Evolutionary conservation across 2,797 vertebrate species (phyloP).

Genomic region (Catharus ustulatus): DNA sequence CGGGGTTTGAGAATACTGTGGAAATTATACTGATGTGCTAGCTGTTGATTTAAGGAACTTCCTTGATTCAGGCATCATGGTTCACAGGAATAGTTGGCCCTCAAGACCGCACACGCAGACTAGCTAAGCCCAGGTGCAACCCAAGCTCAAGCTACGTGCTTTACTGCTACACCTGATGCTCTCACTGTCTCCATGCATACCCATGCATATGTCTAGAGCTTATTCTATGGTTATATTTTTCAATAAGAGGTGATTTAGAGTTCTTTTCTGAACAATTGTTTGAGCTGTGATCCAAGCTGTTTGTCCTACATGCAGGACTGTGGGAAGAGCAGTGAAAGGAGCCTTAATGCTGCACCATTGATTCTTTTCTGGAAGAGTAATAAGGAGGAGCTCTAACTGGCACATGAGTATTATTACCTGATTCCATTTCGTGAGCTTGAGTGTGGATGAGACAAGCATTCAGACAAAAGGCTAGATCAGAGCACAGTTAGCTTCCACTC

Average conservation of each 20-base stretch:
- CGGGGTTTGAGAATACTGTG: background rate
- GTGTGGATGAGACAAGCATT: background rate
- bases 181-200: background rate
- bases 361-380: background rate
- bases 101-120: background rate
- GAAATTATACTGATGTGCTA: background rate
- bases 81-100: accelerated
- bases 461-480: background rate
- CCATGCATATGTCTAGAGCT: background rate
- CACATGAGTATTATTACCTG: background rate
- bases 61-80: background rate
- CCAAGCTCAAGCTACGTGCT: background rate
- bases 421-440: background rate
- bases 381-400: background rate
- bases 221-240: background rate
- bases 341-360: background rate
- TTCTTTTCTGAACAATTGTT: background rate
- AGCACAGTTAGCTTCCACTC: background rate
- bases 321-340: background rate
- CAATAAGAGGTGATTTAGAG: background rate
- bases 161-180: background rate
- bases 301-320: background rate
- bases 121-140: background rate
- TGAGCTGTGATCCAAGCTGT: background rate
- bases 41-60: background rate